Conservation (phyloP, 1,140 invertebrate genomes). For the Megalopta genalis region DNA sequence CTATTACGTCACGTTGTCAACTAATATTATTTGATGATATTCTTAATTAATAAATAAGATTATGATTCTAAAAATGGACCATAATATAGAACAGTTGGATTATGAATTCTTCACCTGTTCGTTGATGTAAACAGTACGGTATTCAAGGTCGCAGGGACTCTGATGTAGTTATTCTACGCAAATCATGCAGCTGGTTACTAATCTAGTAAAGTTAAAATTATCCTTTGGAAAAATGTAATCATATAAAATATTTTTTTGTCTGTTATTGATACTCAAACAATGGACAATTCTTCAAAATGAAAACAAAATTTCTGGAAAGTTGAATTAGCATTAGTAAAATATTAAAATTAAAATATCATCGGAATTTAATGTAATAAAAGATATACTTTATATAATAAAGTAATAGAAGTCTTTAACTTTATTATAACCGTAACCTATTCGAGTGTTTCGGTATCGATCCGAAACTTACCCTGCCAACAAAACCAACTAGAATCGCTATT, state of each 20-base stretch:
- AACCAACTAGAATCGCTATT: not conserved
- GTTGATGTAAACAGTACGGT: not conserved
- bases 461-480: conserved; percentile 9
- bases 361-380: not conserved
- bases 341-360: no score
- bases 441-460: conserved; percentile 47
- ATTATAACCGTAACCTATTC: conserved; percentile 5
- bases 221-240: no score
- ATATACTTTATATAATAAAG: not conserved
- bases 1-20: not conserved
- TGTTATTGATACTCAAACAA: no score
- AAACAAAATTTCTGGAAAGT: no score
- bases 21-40: not conserved
- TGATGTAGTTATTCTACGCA: not conserved
- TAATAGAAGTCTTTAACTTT: conserved; percentile 9
- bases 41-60: not conserved
- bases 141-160: not conserved
- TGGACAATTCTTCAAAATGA: no score
- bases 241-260: no score
- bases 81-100: not conserved
- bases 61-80: not conserved
- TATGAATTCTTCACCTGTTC: not conserved
- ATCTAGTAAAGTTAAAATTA: not conserved
- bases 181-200: not conserved
- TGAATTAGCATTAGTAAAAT: no score